Base-by-base conservation (phyloP, 2,797 vertebrate species). In the Poecilia wingei region DNA sequence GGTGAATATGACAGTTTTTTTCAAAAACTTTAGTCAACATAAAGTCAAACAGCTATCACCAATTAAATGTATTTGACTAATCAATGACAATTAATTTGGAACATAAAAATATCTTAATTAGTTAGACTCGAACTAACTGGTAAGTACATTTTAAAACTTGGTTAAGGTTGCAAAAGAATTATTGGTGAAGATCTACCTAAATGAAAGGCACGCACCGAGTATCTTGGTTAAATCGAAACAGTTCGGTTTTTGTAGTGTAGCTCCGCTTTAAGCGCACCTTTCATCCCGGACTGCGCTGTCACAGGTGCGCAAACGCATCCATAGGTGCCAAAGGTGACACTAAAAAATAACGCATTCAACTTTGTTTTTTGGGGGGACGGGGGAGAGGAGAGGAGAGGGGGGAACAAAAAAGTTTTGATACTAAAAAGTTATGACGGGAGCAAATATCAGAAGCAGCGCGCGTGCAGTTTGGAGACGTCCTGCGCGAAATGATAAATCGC, bases 261-360 rank as follows among this genome's bases (percentile, higher is more conserved):
- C 1, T 43, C 31, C 25, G 22, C n/a, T 20, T 53, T 16, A 61
- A 1, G 75, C 74, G 55, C 78, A 61, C 14, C 61, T 3, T 45
- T 43, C 22, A 1, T 43, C 1, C 33, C 41, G 3, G n/a, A 20
- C 22, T 1, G 31, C 16, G 39, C 72, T 84, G 72, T 80, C 49
- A 86, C 94, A 93, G 91, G 93, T 94, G 94, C 92, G 90, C 90
- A 85, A 86, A 84, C 45, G 75, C 78, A 77, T 68, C 64, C 51
- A 53, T 4, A 14, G 64, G 79, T 77, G 81, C 36, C 78, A 22
- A 51, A 2, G 25, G 49, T 46, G 57, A 43, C 7, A 9, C 36
- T 5, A 57, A 59, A 72, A 12, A 36, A 72, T 1, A 4, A 36
- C 4, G 13, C 41, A 45, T 6, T n/a, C 12, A 14, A 8, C 68